phyloP scores from a whole-genome alignment of 2,797 vertebrate species.

The Amniataba percoides region DNA sequence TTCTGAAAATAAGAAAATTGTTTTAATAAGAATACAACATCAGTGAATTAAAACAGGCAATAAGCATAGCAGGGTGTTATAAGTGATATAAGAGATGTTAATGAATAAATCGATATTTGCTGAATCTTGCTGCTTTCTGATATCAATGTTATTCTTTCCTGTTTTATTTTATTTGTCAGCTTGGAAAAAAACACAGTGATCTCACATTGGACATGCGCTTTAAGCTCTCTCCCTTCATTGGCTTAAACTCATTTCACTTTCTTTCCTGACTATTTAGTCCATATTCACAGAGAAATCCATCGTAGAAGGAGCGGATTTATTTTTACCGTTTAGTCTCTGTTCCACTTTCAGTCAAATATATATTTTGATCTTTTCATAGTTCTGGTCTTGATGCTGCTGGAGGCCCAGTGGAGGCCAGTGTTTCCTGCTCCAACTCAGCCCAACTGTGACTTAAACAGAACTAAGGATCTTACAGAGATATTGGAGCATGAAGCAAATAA shows the following conservation, averaged over 20 bases:
- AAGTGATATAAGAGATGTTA: not conserved
- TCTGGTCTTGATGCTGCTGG: slow-evolving; percentile 45
- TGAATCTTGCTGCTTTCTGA: not conserved
- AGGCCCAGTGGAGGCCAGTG: not conserved
- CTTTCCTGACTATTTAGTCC: no score
- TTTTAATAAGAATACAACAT: not conserved
- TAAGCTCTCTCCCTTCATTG: not conserved
- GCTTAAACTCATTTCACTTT: not conserved
- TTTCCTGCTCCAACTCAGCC: accelerated
- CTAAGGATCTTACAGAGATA: accelerated
- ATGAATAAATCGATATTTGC: not conserved
- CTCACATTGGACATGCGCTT: not conserved
- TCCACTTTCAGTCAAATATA: not conserved
- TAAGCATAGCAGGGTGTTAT: not conserved
- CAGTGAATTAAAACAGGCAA: not conserved
- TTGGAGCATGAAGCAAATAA: accelerated
- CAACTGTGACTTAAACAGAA: accelerated
- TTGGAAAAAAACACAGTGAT: not conserved
- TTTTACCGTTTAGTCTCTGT: not conserved
- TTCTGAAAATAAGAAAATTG: not conserved
- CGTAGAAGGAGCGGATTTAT: not conserved
- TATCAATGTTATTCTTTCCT: no score
- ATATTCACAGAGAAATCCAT: not conserved
- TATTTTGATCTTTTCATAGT: slow-evolving; percentile 40
- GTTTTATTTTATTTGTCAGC: no score